Evolutionary conservation across 2,888 invertebrate genomes (phyloP), one percentile per base, ranked within the genome.

Genomic region (Ctena decussata): DNA sequence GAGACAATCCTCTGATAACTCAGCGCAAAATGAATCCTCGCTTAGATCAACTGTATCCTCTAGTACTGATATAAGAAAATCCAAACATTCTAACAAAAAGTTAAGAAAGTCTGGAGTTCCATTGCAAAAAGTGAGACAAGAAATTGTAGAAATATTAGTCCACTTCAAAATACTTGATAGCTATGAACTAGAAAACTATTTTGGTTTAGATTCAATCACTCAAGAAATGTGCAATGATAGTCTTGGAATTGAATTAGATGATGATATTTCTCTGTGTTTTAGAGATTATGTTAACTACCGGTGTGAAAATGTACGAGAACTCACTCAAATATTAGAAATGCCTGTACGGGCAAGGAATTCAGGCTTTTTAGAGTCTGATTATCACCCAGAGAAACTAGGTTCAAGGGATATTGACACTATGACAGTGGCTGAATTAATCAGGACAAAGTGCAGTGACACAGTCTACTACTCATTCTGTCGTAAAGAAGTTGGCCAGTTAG

Each of bases 381-480:
- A 86, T 79, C 79, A 83, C 69, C 24, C 85, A 72, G 37, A 65
- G 35, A 53, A 46, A 46, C 84, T 88, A 27, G 82, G 80, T 32
- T 81, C 57, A 30, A 70, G 76, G 15, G 75, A 86, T 73, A 81
- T 89, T 65, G 85, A 89, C 32, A 44, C 49, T 30, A 41, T 89
- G 41, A 89, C 82, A 35, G 81, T 82, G 32, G 89, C 82, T 18
- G 72, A 85, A 37, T 44, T 89, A 72, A 80, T 89, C n/a, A 77
- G 80, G 32, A 75, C 53, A 21, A 78, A 69, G 70, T 85, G 84
- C 77, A 89, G 89, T 69, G 81, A 85, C 1, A 72, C 81, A 2
- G 89, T 86, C 8, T 89, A 85, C 72, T 89, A 79, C 75, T 89
- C 89, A 21, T 89, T 89, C 74, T 89, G 89, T 78, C 37, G 46